These are phyloP conservation scores for Agrotis segetum DNA, from an alignment of 2,888 invertebrate genomes.

Conservation along the genomic window DNA sequence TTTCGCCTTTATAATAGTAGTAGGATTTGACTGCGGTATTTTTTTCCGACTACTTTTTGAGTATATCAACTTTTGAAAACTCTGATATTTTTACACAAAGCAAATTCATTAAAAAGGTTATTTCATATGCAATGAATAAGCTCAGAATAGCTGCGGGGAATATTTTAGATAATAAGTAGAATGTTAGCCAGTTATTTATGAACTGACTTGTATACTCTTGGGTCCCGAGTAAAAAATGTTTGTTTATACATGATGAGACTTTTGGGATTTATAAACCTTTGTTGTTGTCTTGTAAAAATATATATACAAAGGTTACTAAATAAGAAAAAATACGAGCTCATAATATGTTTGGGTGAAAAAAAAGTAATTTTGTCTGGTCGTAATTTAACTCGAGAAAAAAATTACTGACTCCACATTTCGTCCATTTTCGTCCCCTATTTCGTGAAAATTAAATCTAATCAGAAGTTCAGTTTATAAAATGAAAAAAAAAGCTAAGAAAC, in stretches of 20 bases:
- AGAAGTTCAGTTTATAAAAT: constrained; percentile 13
- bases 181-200: constrained; percentile 32
- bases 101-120: not conserved
- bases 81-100: too few species aligned
- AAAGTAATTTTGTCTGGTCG: constrained; percentile 5
- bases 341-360: not conserved
- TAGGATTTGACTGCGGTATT: not conserved
- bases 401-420: constrained; percentile 10
- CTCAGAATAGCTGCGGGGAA: constrained; percentile 25
- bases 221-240: not conserved
- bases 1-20: too few species aligned
- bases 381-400: constrained; percentile 8
- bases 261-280: constrained; percentile 2
- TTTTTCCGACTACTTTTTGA: not conserved
- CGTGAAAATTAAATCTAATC: constrained; percentile 24
- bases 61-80: not conserved
- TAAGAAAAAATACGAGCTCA: not conserved
- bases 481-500: constrained; percentile 13
- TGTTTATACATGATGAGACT: not conserved
- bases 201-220: constrained; percentile 23
- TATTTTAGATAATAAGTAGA: constrained; percentile 32
- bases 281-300: not conserved
- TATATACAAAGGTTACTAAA: not conserved
- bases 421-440: constrained; percentile 26
- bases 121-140: not conserved